Conservation (phyloP, 1,140 invertebrate species). For the Trichonephila clavipes region DNA sequence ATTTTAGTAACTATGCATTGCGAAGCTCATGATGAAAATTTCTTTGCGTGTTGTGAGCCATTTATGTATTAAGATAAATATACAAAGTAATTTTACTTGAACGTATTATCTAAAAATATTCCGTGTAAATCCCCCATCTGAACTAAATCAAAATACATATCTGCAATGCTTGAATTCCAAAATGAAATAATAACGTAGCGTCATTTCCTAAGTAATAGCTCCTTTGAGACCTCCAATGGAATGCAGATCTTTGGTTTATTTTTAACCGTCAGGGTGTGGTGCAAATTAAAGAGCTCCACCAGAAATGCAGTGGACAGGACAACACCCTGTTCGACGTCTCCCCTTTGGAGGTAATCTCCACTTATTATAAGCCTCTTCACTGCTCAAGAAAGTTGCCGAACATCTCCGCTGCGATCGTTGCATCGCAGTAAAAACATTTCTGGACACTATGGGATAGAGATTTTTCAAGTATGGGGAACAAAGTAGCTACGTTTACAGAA, state of each 20-base stretch:
- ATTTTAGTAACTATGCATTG: no score
- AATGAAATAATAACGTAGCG: neutral
- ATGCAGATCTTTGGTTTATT: slow-evolving; percentile 71
- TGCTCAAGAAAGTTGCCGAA: neutral
- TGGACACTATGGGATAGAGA: neutral
- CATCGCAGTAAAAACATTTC: neutral
- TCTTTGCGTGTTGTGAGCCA: no score
- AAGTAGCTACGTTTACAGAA: slow-evolving; percentile 92
- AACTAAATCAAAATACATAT: no score
- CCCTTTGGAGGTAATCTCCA: slow-evolving; percentile 22
- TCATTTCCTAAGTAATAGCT: slow-evolving; percentile 26
- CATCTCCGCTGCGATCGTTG: neutral
- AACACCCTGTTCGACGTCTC: slow-evolving; percentile 62
- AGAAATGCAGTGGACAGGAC: slow-evolving; percentile 65
- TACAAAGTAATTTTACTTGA: no score
- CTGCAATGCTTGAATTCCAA: neutral
- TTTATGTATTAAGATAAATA: no score
- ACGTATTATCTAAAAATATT: no score
- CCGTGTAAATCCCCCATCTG: no score
- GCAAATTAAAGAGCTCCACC: slow-evolving; percentile 67
- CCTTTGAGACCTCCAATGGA: slow-evolving; percentile 32
- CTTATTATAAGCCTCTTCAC: neutral
- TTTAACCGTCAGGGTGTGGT: slow-evolving; percentile 74
- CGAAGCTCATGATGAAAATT: no score
- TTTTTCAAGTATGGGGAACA: slow-evolving; percentile 88